Conservation (phyloP, 2,888 invertebrate genomes). For the Periphyllus acericola region DNA sequence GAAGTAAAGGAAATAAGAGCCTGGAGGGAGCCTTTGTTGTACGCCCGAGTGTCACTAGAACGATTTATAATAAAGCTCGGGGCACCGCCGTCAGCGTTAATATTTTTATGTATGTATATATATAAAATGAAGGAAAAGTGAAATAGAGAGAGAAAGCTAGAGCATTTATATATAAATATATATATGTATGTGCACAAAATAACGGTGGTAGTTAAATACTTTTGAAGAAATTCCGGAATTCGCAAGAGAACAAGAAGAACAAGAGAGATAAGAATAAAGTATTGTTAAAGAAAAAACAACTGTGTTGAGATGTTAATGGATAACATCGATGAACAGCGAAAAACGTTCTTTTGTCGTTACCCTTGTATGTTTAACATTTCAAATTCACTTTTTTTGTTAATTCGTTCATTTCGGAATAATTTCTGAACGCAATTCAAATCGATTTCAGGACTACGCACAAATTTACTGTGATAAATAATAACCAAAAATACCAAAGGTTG, state of each 20-base stretch:
- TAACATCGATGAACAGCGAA: neutral
- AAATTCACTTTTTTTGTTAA: neutral
- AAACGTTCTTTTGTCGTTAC: neutral
- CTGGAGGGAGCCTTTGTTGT: slow-evolving; percentile 22
- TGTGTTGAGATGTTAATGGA: slow-evolving; percentile 11
- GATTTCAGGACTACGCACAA: no score
- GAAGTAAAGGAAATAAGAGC: neutral
- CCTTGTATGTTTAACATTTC: neutral
- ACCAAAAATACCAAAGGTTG: no score
- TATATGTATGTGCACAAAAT: neutral
- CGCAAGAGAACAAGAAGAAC: neutral
- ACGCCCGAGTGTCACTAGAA: slow-evolving; percentile 38
- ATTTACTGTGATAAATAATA: no score
- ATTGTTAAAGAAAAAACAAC: neutral
- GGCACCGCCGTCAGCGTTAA: slow-evolving; percentile 18
- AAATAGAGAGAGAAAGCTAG: neutral
- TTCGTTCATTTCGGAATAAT: neutral
- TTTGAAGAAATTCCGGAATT: neutral
- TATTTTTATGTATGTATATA: slow-evolving; percentile 7
- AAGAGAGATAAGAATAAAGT: slow-evolving; percentile 13
- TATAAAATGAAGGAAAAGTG: neutral
- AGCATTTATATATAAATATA: neutral
- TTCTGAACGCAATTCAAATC: neutral
- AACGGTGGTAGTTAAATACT: slow-evolving; percentile 25
- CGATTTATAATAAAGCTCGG: slow-evolving; percentile 46